Evolutionary conservation across 2,797 vertebrate genomes (phyloP), one percentile per base, ranked within the genome.

Genomic region (Presbytis comata): DNA sequence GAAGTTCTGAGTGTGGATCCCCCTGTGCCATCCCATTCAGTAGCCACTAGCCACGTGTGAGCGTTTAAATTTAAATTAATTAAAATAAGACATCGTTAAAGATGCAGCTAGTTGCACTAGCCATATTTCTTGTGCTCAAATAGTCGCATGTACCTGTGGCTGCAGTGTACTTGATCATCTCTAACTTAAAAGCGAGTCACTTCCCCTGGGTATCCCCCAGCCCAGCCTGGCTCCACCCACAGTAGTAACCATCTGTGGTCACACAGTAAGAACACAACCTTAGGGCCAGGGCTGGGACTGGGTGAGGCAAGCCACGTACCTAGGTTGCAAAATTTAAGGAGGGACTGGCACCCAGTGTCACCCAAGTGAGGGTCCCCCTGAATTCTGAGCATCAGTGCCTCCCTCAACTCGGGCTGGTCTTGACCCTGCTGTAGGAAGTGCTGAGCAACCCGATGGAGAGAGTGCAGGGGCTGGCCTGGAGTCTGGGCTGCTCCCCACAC

Each of bases 381-480:
- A 80, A 21, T 28, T 44, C 61, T 5, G 44, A 33, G 28, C 8
- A 0, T n/a, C 7, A 6, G 21, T 6, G 8, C 85, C 85, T 41
- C 12, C 0, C 16, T 36, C 30, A 30, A 53, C 36, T 55, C 6
- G 0, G 1, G 2, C 53, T 64, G 28, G n/a, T n/a, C 53, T 44
- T 36, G 10, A 9, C 22, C 17, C 22, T 13, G 39, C 8, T 57
- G 13, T 17, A 5, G 30, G 46, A 21, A 75, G 21, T 1, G 10
- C 55, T 41, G 1, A 26, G 39, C 64, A 55, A n/a, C 26, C 1
- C 0, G 3, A 7, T 11, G 3, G 28, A 14, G 53, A 50, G 53
- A 53, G 72, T 21, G 30, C 1, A 3, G 57, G 76, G 22, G 44
- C 10, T 41, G 33, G 4, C 36, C 33, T 19, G 24, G 61, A 75